A percentile compares a stretch with the other conserved stretches of the same genome.
Conservation (phyloP, 2,113 vertebrate species). For the Azemiops feae region DNA sequence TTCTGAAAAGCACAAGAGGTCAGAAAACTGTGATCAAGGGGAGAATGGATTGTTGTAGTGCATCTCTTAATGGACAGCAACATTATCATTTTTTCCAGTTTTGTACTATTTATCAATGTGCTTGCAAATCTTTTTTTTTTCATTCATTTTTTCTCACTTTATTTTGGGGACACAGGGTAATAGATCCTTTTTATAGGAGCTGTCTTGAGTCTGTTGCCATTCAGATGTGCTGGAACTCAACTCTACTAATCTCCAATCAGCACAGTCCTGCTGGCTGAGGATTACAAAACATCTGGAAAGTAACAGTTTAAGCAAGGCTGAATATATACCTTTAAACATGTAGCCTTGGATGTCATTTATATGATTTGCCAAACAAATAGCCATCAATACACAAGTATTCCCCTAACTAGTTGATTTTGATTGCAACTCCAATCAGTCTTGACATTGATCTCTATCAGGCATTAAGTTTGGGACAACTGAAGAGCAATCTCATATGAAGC, state of each 20-base stretch:
- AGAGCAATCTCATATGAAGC: neutral
- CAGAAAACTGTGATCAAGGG: neutral
- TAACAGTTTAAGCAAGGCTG: neutral
- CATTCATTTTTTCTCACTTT: neutral
- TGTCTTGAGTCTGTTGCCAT: neutral
- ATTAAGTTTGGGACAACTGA: neutral
- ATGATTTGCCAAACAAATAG: constrained; percentile 1
- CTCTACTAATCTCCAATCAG: neutral
- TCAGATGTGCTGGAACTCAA: neutral
- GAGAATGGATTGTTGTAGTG: neutral
- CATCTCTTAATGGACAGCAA: neutral
- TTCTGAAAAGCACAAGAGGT: constrained; percentile 39
- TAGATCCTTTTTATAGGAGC: neutral
- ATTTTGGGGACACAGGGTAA: neutral
- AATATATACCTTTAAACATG: neutral
- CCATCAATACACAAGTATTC: neutral
- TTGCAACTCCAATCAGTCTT: neutral
- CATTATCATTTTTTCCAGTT: neutral
- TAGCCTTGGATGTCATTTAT: neutral
- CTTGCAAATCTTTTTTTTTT: neutral
- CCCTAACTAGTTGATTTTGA: neutral
- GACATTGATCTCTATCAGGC: neutral
- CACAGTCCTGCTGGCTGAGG: neutral
- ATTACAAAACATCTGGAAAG: neutral
- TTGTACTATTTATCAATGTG: neutral